Conservation (phyloP, 2,888 invertebrate genomes). For the Euplexia lucipara region DNA sequence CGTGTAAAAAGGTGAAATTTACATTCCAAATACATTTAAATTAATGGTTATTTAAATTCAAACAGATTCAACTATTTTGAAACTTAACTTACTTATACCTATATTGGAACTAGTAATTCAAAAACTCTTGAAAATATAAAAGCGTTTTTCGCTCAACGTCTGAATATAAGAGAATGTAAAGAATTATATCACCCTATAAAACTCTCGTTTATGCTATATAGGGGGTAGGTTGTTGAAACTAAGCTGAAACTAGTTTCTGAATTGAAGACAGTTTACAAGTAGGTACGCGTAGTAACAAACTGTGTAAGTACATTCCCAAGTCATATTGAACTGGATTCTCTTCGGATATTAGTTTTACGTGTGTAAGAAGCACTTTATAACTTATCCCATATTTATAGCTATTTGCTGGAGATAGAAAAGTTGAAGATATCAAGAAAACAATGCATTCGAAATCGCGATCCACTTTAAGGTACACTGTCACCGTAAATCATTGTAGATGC, state of each 20-base stretch:
- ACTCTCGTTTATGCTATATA: conserved; percentile 53
- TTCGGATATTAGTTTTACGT: conserved; percentile 64
- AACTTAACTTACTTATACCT: not conserved
- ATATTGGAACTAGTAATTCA: conserved; percentile 4
- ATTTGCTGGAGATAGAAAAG: conserved; percentile 32
- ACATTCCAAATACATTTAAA: too few relatives aligned
- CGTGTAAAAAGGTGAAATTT: too few relatives aligned
- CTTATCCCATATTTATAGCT: conserved; percentile 44
- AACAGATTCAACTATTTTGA: conserved; percentile 3
- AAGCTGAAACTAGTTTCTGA: conserved; percentile 69
- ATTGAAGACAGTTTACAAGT: conserved; percentile 72
- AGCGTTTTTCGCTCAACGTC: conserved; percentile 24
- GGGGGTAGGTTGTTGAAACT: conserved; percentile 58
- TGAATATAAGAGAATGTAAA: conserved; percentile 26
- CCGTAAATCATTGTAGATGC: conserved; percentile 52
- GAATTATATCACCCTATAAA: conserved; percentile 54
- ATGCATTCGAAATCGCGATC: conserved; percentile 47
- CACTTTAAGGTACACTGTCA: conserved; percentile 32
- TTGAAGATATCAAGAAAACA: conserved; percentile 40
- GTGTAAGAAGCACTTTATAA: conserved; percentile 58
- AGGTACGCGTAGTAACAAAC: conserved; percentile 68
- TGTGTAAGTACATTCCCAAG: conserved; percentile 73
- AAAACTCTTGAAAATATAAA: conserved; percentile 32
- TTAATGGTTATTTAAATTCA: conserved; percentile 7
- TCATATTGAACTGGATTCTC: conserved; percentile 71